Evolutionary conservation across 2,888 invertebrate species (phyloP), one percentile per base, ranked within the genome.

Genomic region (Mimas tiliae): DNA sequence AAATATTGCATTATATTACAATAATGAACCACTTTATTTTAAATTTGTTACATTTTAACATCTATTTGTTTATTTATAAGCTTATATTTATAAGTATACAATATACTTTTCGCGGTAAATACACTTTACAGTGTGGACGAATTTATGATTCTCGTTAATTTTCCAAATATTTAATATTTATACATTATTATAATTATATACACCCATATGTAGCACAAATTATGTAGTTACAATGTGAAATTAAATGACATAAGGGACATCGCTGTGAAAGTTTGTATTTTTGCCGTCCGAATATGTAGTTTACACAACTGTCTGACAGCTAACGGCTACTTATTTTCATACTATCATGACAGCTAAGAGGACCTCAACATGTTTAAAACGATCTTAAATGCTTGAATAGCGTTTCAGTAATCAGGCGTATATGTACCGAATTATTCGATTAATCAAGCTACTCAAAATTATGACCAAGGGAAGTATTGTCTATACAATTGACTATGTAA

Each of bases 91-190:
- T n/a, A n/a, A n/a, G 53, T 66, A 62, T 58, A 58, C 42, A n/a
- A n/a, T n/a, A n/a, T n/a, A n/a, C n/a, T 58, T 58, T 42, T n/a
- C 16, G 58, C 58, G 12, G 58, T 58, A 85, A 81, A 83, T 86
- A 86, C 84, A 86, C 78, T 76, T 84, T 78, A 84, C 70, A 84
- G 81, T 86, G 85, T 91, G 92, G 91, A 92, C 92, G 91, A 86
- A 85, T 85, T 73, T 84, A 85, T 82, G 89, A 91, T 90, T 88
- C 79, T 77, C 73, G 78, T 81, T 77, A 77, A 75, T 69, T 67
- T 69, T 69, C 65, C 66, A 69, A 69, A 50, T 67, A 62, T 47
- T 64, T 53, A 47, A 27, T 14, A 55, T 63, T 47, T 58, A 51
- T 65, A 67, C 53, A 67, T 21, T 7, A 65, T 38, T 67, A 66